A percentile compares a stretch with the other conserved stretches of the same genome.
phyloP scores from a whole-genome alignment of 1,140 invertebrate genomes.

The Dryas iulia region DNA sequence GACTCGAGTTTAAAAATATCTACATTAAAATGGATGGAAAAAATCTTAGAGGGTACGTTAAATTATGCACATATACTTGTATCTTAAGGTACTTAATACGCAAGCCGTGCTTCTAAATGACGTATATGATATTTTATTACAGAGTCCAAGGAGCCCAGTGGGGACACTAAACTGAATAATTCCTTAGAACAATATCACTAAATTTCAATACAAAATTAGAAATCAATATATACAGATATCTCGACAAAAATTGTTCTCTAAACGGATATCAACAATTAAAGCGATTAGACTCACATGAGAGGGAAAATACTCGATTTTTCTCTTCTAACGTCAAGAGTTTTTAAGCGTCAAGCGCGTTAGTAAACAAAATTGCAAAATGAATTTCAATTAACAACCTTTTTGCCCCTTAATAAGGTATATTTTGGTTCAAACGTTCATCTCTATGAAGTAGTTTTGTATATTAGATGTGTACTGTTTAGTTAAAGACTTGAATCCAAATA shows the following conservation, averaged over 20 bases:
- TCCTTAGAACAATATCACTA: no score
- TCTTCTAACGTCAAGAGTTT: slow-evolving; percentile 8
- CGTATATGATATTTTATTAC: no score
- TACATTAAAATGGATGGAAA: no score
- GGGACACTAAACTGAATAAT: no score
- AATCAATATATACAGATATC: neutral
- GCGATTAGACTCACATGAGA: neutral
- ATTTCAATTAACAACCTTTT: neutral
- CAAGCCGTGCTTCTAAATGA: no score
- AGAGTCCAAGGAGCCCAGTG: no score
- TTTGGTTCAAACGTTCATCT: neutral
- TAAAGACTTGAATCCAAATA: slow-evolving; percentile 18
- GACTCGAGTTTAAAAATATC: no score
- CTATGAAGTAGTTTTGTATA: slow-evolving; percentile 1
- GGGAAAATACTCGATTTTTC: slow-evolving; percentile 1
- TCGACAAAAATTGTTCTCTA: neutral
- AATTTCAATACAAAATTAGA: neutral
- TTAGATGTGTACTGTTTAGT: slow-evolving; percentile 11
- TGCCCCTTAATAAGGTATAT: neutral
- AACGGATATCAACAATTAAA: slow-evolving; percentile 7
- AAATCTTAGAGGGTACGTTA: no score
- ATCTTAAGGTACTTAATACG: no score
- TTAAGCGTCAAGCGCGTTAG: neutral
- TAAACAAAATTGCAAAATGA: neutral
- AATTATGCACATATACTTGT: no score